Evolutionary conservation across 2,113 vertebrate genomes (phyloP), one percentile per base, ranked within the genome.

Genomic region (Otus sunia): DNA sequence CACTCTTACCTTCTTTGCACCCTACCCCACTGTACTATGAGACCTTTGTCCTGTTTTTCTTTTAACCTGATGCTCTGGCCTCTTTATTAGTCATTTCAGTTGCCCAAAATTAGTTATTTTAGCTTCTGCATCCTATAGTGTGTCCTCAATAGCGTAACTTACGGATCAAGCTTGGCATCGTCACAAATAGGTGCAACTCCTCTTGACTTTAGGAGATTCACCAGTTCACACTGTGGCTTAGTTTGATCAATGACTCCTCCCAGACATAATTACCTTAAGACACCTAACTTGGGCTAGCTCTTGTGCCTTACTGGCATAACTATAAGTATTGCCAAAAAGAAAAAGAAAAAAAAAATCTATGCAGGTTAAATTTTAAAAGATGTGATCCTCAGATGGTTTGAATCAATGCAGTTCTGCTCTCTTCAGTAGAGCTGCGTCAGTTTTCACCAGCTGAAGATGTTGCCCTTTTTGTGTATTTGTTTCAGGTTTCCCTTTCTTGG

Each of bases 1-100:
- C 94, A 97, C 97, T 97, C 92, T 97, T 97, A 93, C 94, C 86
- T 96, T 90, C 96, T 86, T 93, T 94, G 56, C 93, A 92, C 94
- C 90, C 87, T 96, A 62, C 93, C 97, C 96, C 93, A 79, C 94
- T 96, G 95, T 96, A 73, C 77, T 86, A 36, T 80, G n/a, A 89
- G 90, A 90, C 59, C 60, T 92, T 93, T 71, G 83, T 92, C 62
- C 67, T 85, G 59, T 92, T 95, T 87, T 72, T 77, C 75, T 90
- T 89, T 92, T 79, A 69, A 85, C 72, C 45, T 95, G 84, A 72
- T 89, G 80, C 86, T 91, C 87, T 94, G 74, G 69, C 84, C 86
- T 86, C 74, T 88, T 88, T 64, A 49, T 41, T 93, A 92, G 67
- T 92, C 49, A 72, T 79, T 92, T 93, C 79, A 79, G 18, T 95